phyloP scores from a whole-genome alignment of 2,888 invertebrate genomes.

The Oscheius sp. region DNA sequence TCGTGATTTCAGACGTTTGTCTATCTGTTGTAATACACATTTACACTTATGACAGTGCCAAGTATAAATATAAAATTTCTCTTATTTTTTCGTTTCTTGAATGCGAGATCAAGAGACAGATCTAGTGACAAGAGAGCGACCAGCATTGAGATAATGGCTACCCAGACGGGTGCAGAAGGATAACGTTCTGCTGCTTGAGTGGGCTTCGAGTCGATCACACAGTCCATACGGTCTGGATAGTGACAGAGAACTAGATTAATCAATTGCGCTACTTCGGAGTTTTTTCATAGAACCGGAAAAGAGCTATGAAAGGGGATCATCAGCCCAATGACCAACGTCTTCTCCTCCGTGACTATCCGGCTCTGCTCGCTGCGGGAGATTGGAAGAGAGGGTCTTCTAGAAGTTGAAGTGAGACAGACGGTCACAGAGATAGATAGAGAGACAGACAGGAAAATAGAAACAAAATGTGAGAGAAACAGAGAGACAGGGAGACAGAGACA shows the following conservation, averaged over 20 bases:
- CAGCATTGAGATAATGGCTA: neutral
- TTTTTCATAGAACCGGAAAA: conserved; percentile 36
- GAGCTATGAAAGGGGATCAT: conserved; percentile 37
- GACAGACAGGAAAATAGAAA: too few relatives aligned
- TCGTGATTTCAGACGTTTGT: too few relatives aligned
- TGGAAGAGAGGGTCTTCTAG: conserved; percentile 15
- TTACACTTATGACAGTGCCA: too few relatives aligned
- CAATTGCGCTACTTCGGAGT: conserved; percentile 22
- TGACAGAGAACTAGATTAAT: conserved; percentile 26
- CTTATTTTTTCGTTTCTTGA: neutral
- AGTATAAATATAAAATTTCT: too few relatives aligned
- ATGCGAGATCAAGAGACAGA: neutral
- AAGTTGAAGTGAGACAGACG: neutral
- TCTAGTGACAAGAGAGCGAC: conserved; percentile 6
- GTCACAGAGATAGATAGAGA: too few relatives aligned
- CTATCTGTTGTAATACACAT: too few relatives aligned
- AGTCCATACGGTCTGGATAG: conserved; percentile 8
- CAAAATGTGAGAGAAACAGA: too few relatives aligned
- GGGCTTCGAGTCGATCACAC: neutral
- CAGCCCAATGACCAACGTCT: conserved; percentile 33
- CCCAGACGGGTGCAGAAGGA: conserved; percentile 6
- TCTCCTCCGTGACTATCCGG: conserved; percentile 30
- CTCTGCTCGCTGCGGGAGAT: conserved; percentile 16
- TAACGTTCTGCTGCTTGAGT: neutral
- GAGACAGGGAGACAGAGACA: too few relatives aligned